These are phyloP conservation scores for Epizoanthus fatuus DNA, from an alignment of 92 coral and sea anemone species.

Conservation along the genomic window DNA sequence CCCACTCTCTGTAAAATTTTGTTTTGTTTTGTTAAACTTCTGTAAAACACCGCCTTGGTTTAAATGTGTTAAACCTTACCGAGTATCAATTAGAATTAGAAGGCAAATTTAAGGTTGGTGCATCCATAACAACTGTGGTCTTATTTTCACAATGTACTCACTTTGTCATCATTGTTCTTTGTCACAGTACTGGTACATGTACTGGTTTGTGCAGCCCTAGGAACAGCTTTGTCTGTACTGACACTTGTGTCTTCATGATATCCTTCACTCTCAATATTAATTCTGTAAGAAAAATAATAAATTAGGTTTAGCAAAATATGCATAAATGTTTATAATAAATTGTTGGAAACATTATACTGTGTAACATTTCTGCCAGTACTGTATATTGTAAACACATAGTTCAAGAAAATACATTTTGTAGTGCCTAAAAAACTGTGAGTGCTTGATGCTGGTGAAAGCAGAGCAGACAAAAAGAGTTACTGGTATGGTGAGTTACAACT, in stretches of 20 bases:
- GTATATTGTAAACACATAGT: not conserved
- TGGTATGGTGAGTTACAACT: too few relatives aligned
- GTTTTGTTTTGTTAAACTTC: too few relatives aligned
- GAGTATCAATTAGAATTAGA: too few relatives aligned
- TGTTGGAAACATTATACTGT: not conserved
- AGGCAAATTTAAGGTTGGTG: too few relatives aligned
- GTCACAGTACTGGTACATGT: conserved; percentile 15
- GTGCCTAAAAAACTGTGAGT: not conserved
- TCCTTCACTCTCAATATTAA: not conserved
- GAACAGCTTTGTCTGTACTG: not conserved
- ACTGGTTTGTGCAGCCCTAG: not conserved
- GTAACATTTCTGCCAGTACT: not conserved
- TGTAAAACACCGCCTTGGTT: too few relatives aligned
- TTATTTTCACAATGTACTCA: not conserved
- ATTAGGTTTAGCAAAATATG: not conserved
- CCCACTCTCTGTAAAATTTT: too few relatives aligned
- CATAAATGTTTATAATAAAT: not conserved
- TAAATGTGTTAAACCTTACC: too few relatives aligned
- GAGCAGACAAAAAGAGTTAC: too few relatives aligned
- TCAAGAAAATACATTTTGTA: not conserved
- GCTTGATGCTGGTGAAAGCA: too few relatives aligned
- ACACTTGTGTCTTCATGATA: not conserved
- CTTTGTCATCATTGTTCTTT: conserved; percentile 4
- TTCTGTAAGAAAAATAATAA: not conserved
- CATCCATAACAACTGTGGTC: not conserved